Evolutionary conservation across 2,113 vertebrate species (phyloP).

Genomic region (Catharus fuscescens): DNA sequence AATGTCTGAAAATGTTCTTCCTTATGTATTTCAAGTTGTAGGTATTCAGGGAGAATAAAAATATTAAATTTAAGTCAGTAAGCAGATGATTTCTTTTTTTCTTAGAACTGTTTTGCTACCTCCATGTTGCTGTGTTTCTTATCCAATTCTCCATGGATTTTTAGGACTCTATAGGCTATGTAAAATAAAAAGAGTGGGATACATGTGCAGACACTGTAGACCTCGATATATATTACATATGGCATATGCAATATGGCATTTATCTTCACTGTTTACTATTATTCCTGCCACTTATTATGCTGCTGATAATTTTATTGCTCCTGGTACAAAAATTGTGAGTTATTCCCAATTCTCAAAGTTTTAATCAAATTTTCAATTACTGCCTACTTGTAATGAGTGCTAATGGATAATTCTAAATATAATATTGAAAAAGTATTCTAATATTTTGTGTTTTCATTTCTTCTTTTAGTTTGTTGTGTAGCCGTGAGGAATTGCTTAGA

Average conservation of each 20-base stretch:
- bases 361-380: neutral
- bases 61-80: neutral
- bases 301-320: neutral
- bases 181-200: neutral
- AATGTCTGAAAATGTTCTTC: neutral
- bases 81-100: neutral
- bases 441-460: slow-evolving; percentile 19
- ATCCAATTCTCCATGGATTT: neutral
- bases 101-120: neutral
- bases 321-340: neutral
- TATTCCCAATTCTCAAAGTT: neutral
- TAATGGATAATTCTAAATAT: neutral
- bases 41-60: neutral
- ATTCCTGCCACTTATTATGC: neutral
- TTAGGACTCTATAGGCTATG: neutral
- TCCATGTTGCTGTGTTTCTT: neutral
- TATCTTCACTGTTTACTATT: neutral
- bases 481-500: slow-evolving; percentile 95
- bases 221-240: neutral
- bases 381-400: neutral
- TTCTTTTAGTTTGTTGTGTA: slow-evolving; percentile 91
- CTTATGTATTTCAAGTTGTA: neutral
- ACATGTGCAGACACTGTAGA: neutral
- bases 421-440: neutral
- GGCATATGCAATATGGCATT: neutral